A percentile compares a stretch with the other conserved stretches of the same genome.
Conservation (phyloP, 1,140 invertebrate species). For the Heliconius congener region DNA sequence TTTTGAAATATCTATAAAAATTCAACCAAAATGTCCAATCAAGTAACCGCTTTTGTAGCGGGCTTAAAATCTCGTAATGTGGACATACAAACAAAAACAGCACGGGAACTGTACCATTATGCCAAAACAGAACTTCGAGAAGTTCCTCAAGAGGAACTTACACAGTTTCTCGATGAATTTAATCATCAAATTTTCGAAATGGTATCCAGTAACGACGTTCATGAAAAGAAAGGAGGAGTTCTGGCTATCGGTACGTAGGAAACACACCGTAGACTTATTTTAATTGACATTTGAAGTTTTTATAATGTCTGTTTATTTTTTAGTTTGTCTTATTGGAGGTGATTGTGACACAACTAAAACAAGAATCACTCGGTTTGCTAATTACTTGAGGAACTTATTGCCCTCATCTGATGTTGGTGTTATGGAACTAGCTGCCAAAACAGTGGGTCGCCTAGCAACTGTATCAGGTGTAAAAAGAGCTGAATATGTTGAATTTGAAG, state of each 20-base stretch:
- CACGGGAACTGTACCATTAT: constrained; percentile 93
- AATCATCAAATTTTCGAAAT: constrained; percentile 98
- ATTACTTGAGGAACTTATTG: constrained; percentile 94
- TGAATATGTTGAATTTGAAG: constrained; percentile 98
- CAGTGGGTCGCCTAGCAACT: constrained; percentile 94
- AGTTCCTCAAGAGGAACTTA: constrained; percentile 94
- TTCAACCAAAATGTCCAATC: constrained; percentile 64
- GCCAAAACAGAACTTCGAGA: constrained; percentile 96
- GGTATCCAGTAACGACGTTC: constrained; percentile 95
- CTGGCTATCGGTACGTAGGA: constrained; percentile 90
- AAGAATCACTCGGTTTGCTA: constrained; percentile 94
- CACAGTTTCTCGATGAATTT: constrained; percentile 95
- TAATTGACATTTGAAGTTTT: constrained; percentile 8
- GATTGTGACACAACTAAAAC: constrained; percentile 96
- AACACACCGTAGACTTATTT: neutral
- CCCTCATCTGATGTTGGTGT: constrained; percentile 95
- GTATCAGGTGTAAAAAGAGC: constrained; percentile 96
- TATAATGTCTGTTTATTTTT: constrained; percentile 53
- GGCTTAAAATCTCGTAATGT: constrained; percentile 94
- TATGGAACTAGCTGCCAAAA: constrained; percentile 97
- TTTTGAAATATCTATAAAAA: constrained; percentile 13
- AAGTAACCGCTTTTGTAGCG: constrained; percentile 90
- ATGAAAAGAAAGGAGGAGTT: constrained; percentile 97
- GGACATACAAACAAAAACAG: constrained; percentile 91
- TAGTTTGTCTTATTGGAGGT: constrained; percentile 94